Conservation (phyloP, 2,113 vertebrate species). For the Delphinapterus leucas region DNA sequence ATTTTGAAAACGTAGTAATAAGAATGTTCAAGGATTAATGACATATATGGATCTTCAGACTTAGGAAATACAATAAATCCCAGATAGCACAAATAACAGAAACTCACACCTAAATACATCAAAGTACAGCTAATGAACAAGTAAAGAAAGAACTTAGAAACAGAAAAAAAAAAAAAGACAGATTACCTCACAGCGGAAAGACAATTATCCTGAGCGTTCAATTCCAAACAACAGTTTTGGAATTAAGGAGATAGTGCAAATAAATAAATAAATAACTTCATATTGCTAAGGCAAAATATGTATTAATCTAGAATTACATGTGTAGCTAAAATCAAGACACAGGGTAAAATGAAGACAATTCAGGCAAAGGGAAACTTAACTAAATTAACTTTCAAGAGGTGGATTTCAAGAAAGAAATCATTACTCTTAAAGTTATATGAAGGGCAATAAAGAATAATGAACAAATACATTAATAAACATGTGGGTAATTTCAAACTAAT, state of each 20-base stretch:
- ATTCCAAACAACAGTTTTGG: not conserved
- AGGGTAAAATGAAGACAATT: not conserved
- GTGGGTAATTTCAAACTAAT: not conserved
- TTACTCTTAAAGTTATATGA: not conserved
- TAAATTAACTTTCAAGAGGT: not conserved
- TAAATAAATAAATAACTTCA: not conserved
- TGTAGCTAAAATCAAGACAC: not conserved
- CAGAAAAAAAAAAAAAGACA: not conserved
- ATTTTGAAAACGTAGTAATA: not conserved
- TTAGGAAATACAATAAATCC: not conserved
- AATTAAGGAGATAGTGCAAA: not conserved
- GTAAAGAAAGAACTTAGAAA: not conserved
- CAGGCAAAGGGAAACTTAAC: not conserved
- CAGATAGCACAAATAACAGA: not conserved
- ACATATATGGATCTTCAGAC: not conserved
- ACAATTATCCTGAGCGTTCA: not conserved
- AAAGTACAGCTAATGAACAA: not conserved
- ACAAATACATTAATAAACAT: not conserved
- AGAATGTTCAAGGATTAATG: not conserved
- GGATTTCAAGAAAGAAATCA: not conserved
- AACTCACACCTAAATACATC: not conserved
- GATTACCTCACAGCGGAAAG: not conserved
- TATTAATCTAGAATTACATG: not conserved
- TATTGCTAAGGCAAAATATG: not conserved
- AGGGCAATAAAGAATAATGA: not conserved